A percentile compares a stretch with the other conserved stretches of the same genome.
Evolutionary conservation across 1,140 invertebrate species (phyloP).

Genomic region (Drosophila neocordata): DNA sequence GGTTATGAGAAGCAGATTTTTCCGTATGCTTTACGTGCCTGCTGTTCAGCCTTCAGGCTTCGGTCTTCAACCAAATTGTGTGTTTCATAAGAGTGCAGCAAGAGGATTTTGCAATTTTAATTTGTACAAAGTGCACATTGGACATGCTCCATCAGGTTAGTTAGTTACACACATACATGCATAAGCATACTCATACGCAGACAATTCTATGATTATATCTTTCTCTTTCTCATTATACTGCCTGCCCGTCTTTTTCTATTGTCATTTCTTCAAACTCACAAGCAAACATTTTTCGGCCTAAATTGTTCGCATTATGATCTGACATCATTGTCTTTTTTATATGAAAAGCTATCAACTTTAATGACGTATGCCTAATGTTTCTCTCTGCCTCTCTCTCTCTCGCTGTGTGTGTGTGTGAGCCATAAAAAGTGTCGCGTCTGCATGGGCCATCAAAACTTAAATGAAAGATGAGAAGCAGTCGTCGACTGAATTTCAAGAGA

Average conservation of each 20-base stretch:
- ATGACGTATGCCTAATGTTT: constrained; percentile 55
- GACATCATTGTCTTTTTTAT: constrained; percentile 48
- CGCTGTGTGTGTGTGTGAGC: constrained; percentile 17
- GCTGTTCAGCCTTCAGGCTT: constrained; percentile 24
- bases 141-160: constrained; percentile 14
- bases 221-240: not conserved
- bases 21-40: constrained; percentile 36
- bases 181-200: constrained; percentile 26
- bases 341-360: constrained; percentile 50
- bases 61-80: constrained; percentile 38
- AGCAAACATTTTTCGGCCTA: constrained; percentile 52
- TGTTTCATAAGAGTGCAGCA: constrained; percentile 46
- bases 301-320: constrained; percentile 55
- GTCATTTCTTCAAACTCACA: constrained; percentile 13
- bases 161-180: constrained; percentile 24
- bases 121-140: constrained; percentile 69
- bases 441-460: constrained; percentile 61
- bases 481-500: not conserved
- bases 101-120: constrained; percentile 75
- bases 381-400: not conserved
- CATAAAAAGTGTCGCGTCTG: constrained; percentile 74
- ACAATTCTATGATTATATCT: not conserved
- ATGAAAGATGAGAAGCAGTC: constrained; percentile 34
- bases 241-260: constrained; percentile 13
- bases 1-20: constrained; percentile 53